Evolutionary conservation across 2,113 vertebrate species (phyloP).

Genomic region (Alces alces): DNA sequence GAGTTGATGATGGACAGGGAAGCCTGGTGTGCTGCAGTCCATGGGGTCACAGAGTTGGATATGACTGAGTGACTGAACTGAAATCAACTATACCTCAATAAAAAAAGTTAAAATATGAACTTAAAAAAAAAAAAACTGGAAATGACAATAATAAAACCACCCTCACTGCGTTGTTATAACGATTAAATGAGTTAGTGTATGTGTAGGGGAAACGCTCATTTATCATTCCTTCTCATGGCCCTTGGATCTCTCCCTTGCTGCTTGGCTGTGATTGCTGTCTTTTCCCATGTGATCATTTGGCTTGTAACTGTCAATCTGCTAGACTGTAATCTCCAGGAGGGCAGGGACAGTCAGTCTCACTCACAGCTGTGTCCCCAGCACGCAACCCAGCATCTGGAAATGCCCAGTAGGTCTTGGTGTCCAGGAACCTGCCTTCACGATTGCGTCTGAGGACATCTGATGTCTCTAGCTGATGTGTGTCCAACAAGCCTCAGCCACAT

Average conservation of each 20-base stretch:
- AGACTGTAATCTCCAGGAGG: background rate
- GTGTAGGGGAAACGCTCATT: background rate
- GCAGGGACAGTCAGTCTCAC: background rate
- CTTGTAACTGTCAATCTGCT: background rate
- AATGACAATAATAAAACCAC: background rate
- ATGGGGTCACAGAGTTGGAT: background rate
- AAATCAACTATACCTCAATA: background rate
- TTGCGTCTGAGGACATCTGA: background rate
- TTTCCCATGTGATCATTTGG: background rate
- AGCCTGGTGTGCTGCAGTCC: fast-evolving
- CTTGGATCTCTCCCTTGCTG: background rate
- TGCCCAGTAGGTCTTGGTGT: background rate
- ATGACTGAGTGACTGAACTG: background rate
- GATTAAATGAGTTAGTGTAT: background rate
- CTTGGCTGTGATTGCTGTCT: too few relatives aligned
- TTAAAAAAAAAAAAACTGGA: background rate
- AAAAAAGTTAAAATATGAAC: background rate
- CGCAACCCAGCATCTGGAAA: background rate
- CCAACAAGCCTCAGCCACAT: background rate
- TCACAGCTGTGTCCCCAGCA: background rate
- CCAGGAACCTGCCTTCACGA: too few relatives aligned
- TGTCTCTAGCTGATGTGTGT: background rate
- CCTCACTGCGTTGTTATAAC: background rate
- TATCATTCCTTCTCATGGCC: fast-evolving
- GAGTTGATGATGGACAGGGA: background rate